phyloP scores from a whole-genome alignment of 2,113 vertebrate species.

The Shinisaurus crocodilurus region DNA sequence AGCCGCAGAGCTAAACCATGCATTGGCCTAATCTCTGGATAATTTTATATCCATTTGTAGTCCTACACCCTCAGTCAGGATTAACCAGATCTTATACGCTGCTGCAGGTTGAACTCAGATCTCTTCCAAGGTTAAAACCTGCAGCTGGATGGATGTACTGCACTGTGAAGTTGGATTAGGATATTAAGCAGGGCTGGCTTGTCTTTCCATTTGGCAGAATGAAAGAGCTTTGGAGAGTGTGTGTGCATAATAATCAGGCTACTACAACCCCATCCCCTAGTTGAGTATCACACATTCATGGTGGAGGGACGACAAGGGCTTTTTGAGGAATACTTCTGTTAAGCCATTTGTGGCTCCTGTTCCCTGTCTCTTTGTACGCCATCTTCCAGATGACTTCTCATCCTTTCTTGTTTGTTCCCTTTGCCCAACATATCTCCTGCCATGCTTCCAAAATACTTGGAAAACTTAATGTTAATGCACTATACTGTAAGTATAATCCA shows the following conservation, averaged over 20 bases:
- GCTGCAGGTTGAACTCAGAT: neutral
- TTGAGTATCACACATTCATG: neutral
- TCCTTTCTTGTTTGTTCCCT: neutral
- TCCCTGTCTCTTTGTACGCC: neutral
- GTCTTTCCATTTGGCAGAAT: neutral
- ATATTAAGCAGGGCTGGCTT: neutral
- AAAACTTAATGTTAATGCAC: neutral
- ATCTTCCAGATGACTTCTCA: neutral
- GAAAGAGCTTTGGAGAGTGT: neutral
- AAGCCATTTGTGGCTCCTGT: neutral
- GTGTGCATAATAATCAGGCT: neutral
- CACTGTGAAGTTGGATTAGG: neutral
- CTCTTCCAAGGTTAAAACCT: neutral
- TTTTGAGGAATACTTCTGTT: neutral
- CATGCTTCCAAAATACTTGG: neutral
- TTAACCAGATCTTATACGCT: slow-evolving; percentile 22
- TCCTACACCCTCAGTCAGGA: neutral
- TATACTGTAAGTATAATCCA: neutral
- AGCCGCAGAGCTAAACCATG: neutral
- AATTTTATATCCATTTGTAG: neutral
- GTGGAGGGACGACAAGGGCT: neutral
- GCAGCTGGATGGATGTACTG: neutral
- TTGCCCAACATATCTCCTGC: neutral
- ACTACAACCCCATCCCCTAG: neutral
- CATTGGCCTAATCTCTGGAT: neutral